These are phyloP conservation scores for Lacerta viridis DNA, from an alignment of 2,797 vertebrate species.

Conservation along the genomic window DNA sequence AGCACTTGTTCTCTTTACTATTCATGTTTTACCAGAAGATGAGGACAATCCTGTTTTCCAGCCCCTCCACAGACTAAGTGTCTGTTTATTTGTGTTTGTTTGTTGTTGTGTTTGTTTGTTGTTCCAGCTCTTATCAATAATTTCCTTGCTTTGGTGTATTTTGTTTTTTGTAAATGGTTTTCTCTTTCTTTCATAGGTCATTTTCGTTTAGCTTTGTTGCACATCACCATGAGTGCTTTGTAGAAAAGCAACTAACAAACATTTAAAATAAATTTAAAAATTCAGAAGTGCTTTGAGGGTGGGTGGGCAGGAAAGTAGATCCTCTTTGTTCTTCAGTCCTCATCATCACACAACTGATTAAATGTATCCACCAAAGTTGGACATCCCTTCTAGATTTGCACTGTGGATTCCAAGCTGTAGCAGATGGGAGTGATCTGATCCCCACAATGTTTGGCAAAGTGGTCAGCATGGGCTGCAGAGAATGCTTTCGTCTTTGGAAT, in stretches of 20 bases:
- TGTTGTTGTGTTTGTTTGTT: neutral
- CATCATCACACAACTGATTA: no score
- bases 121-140: neutral
- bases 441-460: no score
- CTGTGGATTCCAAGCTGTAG: no score
- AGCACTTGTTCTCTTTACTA: no score
- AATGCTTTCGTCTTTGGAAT: no score
- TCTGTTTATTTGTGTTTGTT: neutral
- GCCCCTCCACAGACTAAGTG: neutral
- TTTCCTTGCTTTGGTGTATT: neutral
- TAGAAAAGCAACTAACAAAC: neutral
- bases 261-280: neutral
- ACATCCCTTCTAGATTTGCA: no score
- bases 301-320: neutral
- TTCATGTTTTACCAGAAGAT: neutral
- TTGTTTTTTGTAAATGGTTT: neutral
- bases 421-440: no score
- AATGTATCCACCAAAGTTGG: no score
- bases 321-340: no score
- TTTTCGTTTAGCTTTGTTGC: neutral
- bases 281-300: neutral
- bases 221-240: neutral
- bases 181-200: neutral
- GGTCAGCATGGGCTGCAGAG: no score
- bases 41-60: neutral